These are phyloP conservation scores for Aphelenchoides fujianensis DNA, from an alignment of 1,140 invertebrate genomes.

Conservation along the genomic window DNA sequence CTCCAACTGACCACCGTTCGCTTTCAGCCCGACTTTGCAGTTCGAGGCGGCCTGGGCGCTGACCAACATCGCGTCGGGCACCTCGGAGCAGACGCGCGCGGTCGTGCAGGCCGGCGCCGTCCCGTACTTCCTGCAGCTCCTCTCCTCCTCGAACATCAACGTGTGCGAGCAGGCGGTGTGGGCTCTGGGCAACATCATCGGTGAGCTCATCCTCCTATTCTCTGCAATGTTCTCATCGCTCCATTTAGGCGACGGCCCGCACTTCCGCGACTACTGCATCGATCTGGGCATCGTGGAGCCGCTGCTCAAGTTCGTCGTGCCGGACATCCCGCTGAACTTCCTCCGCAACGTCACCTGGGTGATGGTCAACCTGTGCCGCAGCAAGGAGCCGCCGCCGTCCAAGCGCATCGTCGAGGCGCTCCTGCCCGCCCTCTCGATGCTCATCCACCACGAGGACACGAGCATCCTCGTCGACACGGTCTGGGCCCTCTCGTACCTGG, in stretches of 20 bases:
- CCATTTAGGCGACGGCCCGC: constrained; percentile 76
- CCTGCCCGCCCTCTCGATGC: constrained; percentile 83
- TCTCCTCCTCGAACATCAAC: constrained; percentile 86
- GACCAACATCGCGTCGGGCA: constrained; percentile 97
- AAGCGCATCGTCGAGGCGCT: constrained; percentile 70
- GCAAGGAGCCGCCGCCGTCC: constrained; percentile 79
- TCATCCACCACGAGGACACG: constrained; percentile 90
- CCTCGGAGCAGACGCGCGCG: constrained; percentile 88
- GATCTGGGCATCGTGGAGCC: constrained; percentile 82
- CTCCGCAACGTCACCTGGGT: constrained; percentile 96
- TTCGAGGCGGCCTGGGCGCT: constrained; percentile 99
- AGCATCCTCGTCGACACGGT: constrained; percentile 98
- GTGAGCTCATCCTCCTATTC: constrained; percentile 64
- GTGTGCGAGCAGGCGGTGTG: constrained; percentile 98
- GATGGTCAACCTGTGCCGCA: constrained; percentile 91
- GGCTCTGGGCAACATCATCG: constrained; percentile 95
- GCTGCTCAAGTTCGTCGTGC: constrained; percentile 82
- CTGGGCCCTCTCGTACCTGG: constrained; percentile 94
- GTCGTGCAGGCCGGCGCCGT: constrained; percentile 90
- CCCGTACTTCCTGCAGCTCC: constrained; percentile 83
- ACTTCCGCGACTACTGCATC: constrained; percentile 85
- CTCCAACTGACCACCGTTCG: constrained; percentile 28
- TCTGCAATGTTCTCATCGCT: constrained; percentile 13
- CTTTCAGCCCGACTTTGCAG: constrained; percentile 79
- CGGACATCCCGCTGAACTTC: constrained; percentile 85